These are phyloP conservation scores for Galemys pyrenaicus DNA, from an alignment of 2,113 vertebrate genomes.

Conservation along the genomic window DNA sequence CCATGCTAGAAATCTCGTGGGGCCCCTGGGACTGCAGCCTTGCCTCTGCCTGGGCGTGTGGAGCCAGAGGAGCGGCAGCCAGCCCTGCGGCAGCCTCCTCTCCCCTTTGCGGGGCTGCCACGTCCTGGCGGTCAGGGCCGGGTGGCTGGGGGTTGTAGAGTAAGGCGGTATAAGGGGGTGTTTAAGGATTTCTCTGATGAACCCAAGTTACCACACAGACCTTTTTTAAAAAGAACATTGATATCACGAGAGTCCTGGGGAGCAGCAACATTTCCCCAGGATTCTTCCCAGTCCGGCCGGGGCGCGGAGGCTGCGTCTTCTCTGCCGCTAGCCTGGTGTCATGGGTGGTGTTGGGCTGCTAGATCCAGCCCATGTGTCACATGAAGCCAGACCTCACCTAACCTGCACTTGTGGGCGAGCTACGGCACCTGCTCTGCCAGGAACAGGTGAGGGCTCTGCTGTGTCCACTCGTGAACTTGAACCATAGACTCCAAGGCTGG, in stretches of 20 bases:
- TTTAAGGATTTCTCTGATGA: constrained; percentile 73
- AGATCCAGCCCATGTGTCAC: background rate
- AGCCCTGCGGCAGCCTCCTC: constrained; percentile 65
- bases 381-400: background rate
- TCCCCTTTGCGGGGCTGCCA: background rate
- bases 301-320: background rate
- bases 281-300: background rate
- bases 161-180: background rate
- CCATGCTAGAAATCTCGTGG: constrained; percentile 82
- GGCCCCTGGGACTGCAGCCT: constrained; percentile 80
- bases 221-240: constrained; percentile 52
- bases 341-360: background rate
- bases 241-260: background rate
- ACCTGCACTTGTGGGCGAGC: background rate
- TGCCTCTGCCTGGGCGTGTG: constrained; percentile 76
- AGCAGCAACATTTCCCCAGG: background rate
- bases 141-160: background rate
- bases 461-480: background rate
- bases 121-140: constrained; percentile 47
- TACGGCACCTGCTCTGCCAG: background rate
- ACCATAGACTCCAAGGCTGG: background rate
- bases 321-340: background rate
- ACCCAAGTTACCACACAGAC: constrained; percentile 65
- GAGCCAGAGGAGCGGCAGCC: constrained; percentile 64
- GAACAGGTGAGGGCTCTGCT: background rate